Evolutionary conservation across 2,888 invertebrate species (phyloP).

Genomic region (Lasiommata megera): DNA sequence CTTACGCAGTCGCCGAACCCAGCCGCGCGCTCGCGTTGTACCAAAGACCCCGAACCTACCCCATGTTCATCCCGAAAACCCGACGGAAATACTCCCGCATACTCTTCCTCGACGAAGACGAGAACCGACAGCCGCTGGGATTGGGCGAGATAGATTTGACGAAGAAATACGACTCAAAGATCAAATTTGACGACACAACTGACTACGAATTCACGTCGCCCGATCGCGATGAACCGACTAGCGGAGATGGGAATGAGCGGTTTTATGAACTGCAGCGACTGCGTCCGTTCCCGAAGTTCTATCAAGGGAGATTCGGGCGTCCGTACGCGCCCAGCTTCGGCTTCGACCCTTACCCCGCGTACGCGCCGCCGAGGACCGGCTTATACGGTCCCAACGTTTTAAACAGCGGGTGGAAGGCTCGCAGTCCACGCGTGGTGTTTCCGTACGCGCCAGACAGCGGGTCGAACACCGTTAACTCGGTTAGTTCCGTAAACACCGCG

Average conservation of each 20-base stretch:
- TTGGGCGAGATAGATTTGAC: constrained; percentile 72
- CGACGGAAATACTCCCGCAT: constrained; percentile 54
- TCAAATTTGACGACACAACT: constrained; percentile 73
- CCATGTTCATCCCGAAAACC: constrained; percentile 67
- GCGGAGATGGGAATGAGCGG: constrained; percentile 60
- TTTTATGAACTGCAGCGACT: constrained; percentile 61
- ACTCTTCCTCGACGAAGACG: constrained; percentile 65
- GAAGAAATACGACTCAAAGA: constrained; percentile 54
- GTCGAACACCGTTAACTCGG: constrained; percentile 18
- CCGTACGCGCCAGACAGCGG: constrained; percentile 65
- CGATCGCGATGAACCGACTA: constrained; percentile 38
- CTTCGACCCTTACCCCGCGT: constrained; percentile 55
- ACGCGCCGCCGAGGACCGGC: constrained; percentile 57
- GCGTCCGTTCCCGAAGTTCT: constrained; percentile 51
- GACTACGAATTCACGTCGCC: constrained; percentile 73
- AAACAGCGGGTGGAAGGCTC: constrained; percentile 65
- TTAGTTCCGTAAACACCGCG: not conserved
- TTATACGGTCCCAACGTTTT: constrained; percentile 45
- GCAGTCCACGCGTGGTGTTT: constrained; percentile 74
- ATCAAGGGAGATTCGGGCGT: constrained; percentile 60
- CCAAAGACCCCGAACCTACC: constrained; percentile 54
- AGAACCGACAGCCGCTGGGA: constrained; percentile 57
- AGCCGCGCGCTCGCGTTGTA: constrained; percentile 67
- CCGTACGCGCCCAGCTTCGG: constrained; percentile 65
- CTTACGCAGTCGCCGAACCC: constrained; percentile 61